phyloP scores from a whole-genome alignment of 2,113 vertebrate species.

The Cynocephalus volans region DNA sequence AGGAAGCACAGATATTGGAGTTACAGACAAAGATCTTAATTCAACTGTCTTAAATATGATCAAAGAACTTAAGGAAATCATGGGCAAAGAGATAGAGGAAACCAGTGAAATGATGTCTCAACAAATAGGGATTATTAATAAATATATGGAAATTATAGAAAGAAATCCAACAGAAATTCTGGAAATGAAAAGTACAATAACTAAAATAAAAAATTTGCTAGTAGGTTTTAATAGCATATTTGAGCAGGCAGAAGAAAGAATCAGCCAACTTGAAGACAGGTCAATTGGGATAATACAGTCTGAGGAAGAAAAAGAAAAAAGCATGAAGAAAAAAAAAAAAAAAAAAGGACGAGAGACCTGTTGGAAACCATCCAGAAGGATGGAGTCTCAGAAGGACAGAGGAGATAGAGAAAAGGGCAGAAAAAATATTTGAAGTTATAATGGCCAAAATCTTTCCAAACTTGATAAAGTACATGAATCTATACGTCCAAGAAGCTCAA shows the following conservation, averaged over 20 bases:
- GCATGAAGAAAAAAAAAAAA: background rate
- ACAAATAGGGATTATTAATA: background rate
- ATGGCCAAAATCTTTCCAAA: background rate
- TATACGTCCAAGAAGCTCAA: background rate
- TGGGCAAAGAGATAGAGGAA: background rate
- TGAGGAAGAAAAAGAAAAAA: background rate
- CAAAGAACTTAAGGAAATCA: background rate
- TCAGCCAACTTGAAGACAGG: too few species aligned
- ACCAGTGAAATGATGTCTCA: background rate
- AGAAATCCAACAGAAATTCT: background rate
- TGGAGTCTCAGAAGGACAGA: background rate
- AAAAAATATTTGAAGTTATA: background rate
- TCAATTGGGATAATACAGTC: background rate
- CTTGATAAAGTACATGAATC: background rate
- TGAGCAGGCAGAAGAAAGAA: too few species aligned
- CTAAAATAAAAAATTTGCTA: too few species aligned
- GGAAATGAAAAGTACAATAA: too few species aligned
- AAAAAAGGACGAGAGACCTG: background rate
- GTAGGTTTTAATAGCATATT: too few species aligned
- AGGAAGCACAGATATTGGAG: background rate
- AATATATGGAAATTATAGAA: background rate
- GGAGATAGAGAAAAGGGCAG: background rate
- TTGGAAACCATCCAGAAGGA: background rate
- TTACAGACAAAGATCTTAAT: background rate
- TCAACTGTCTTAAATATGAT: background rate